Evolutionary conservation across 2,797 vertebrate genomes (phyloP).

Genomic region (Distichodus sexfasciatus): DNA sequence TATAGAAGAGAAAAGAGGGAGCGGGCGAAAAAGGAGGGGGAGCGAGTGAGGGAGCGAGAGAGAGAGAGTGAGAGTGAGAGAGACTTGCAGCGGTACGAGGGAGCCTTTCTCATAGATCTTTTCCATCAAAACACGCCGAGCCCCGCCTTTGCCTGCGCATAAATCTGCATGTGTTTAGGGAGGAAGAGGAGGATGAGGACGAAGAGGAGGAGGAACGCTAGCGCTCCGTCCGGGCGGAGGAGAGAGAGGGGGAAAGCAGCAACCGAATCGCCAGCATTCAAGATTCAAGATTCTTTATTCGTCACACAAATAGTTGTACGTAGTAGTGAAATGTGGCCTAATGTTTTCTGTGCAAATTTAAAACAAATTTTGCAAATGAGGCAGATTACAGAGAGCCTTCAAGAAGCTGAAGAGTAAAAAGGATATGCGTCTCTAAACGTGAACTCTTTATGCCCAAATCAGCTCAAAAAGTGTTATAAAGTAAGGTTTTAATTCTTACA

Average conservation of each 20-base stretch:
- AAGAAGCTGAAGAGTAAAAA: too few relatives aligned
- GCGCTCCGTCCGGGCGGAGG: slow-evolving; percentile 34
- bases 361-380: too few relatives aligned
- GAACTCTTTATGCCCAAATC: too few relatives aligned
- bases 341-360: too few relatives aligned
- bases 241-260: slow-evolving; percentile 37
- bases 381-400: too few relatives aligned
- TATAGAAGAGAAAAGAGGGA: slow-evolving; percentile 81
- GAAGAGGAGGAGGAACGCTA: too few relatives aligned
- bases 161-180: slow-evolving; percentile 59
- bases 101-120: slow-evolving; percentile 59
- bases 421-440: too few relatives aligned
- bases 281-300: too few relatives aligned
- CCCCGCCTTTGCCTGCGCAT: slow-evolving; percentile 53
- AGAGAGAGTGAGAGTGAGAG: slow-evolving; percentile 66
- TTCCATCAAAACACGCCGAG: slow-evolving; percentile 63
- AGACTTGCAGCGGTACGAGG: slow-evolving; percentile 54
- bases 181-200: slow-evolving; percentile 22
- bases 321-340: too few relatives aligned
- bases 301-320: too few relatives aligned
- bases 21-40: slow-evolving; percentile 60
- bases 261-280: slow-evolving; percentile 9
- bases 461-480: too few relatives aligned
- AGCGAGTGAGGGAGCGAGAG: slow-evolving; percentile 67
- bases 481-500: too few relatives aligned